A percentile compares a stretch with the other conserved stretches of the same genome.
Conservation (phyloP, 2,113 vertebrate species). For the Zosterops pallidus region DNA sequence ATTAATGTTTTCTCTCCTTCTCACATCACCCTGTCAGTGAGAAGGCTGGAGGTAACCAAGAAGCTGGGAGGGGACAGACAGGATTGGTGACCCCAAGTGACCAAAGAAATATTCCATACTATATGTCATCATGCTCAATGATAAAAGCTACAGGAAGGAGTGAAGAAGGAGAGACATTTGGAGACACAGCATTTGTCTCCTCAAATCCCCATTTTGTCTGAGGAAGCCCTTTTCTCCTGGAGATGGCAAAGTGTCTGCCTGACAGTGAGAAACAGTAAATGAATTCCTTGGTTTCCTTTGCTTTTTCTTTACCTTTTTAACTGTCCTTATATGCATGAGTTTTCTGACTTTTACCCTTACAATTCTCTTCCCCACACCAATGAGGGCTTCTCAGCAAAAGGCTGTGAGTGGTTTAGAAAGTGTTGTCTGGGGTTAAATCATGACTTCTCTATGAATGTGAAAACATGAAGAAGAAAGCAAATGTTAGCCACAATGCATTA, state of each 20-base stretch:
- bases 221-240: neutral
- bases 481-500: neutral
- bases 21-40: accelerated
- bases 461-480: neutral
- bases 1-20: neutral
- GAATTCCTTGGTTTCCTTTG: neutral
- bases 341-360: neutral
- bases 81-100: neutral
- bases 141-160: neutral
- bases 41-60: neutral
- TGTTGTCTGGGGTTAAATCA: neutral
- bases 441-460: neutral
- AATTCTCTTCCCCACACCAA: neutral
- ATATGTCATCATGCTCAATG: neutral
- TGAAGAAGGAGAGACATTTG: neutral
- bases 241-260: neutral
- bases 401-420: neutral
- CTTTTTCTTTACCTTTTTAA: neutral
- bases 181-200: neutral
- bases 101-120: neutral
- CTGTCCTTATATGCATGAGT: accelerated
- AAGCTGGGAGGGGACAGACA: neutral
- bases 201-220: accelerated
- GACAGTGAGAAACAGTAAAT: neutral
- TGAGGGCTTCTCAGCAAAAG: accelerated